phyloP scores from a whole-genome alignment of 2,888 invertebrate species.

The Acanthosepion pharaonis region DNA sequence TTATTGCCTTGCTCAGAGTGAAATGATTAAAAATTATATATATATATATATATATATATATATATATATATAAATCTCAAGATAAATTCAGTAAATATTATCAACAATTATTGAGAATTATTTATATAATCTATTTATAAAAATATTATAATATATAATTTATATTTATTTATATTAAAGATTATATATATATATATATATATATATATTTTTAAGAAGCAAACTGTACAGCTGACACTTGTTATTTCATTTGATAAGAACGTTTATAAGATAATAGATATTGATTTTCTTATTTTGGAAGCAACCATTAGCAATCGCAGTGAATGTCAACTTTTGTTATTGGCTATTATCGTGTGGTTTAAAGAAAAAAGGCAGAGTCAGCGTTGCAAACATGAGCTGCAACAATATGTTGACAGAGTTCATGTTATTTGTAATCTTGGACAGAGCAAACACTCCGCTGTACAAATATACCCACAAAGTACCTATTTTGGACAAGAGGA shows the following conservation, averaged over 20 bases:
- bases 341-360: not conserved
- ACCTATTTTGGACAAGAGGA: conserved; percentile 33
- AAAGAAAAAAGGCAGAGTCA: not conserved
- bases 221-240: not conserved
- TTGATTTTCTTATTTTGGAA: conserved; percentile 22
- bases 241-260: conserved; percentile 33
- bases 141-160: no score
- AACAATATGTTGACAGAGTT: not conserved
- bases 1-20: no score
- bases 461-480: conserved; percentile 13
- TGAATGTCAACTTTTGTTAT: not conserved
- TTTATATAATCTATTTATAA: not conserved
- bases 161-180: no score
- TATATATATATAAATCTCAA: no score
- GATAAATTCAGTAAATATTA: no score
- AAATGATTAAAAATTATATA: not conserved
- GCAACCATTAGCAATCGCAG: not conserved
- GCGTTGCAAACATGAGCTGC: not conserved
- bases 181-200: not conserved
- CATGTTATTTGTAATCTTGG: conserved; percentile 1
- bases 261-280: conserved; percentile 33
- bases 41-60: not conserved
- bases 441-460: not conserved
- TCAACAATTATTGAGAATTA: no score
- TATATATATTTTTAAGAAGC: not conserved